phyloP scores from a whole-genome alignment of 2,797 vertebrate species.

The Liasis olivaceus region DNA sequence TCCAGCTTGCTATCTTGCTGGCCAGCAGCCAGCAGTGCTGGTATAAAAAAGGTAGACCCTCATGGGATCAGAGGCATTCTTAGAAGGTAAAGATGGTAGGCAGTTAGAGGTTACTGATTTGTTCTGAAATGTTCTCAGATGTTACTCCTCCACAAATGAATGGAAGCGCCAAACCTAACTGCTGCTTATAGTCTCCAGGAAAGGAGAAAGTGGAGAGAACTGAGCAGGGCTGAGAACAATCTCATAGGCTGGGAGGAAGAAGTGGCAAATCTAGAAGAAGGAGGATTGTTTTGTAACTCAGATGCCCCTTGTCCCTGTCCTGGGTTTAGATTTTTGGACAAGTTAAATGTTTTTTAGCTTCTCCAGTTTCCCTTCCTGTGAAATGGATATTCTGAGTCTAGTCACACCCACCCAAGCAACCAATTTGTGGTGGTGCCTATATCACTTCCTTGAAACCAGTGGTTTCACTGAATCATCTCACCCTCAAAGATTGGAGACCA shows the following conservation, averaged over 20 bases:
- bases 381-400: background rate
- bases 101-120: background rate
- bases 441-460: background rate
- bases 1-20: background rate
- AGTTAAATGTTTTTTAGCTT: background rate
- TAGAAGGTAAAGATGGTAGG: background rate
- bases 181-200: background rate
- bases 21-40: background rate
- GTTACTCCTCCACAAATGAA: background rate
- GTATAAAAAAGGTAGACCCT: background rate
- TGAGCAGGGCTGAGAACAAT: background rate
- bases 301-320: background rate
- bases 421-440: background rate
- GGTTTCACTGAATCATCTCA: background rate
- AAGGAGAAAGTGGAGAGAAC: background rate
- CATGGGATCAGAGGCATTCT: background rate
- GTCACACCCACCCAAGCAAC: background rate
- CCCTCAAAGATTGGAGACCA: background rate
- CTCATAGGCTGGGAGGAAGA: background rate
- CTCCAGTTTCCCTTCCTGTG: background rate
- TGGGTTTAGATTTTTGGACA: background rate
- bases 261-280: background rate
- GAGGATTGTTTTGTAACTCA: background rate
- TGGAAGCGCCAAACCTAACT: background rate
- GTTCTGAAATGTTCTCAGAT: background rate